Evolutionary conservation across 1,140 invertebrate species (phyloP), one percentile per base, ranked within the genome.

Genomic region (Colletes gigas): DNA sequence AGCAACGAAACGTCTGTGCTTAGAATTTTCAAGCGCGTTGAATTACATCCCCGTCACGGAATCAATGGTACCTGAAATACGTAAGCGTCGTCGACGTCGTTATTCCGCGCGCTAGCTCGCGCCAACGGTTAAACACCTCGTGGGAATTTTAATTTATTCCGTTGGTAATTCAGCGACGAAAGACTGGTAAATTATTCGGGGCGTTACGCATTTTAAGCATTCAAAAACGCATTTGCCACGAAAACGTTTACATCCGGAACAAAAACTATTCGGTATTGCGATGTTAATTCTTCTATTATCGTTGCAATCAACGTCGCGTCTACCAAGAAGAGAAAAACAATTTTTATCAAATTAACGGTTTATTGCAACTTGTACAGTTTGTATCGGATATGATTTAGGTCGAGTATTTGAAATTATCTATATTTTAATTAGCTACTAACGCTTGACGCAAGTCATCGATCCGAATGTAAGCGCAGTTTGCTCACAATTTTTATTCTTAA

Each of bases 31-130:
- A 86, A 85, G 52, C 62, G n/a, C 59, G 50, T n/a, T 65, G 84
- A 85, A 85, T 85, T 85, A 85, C 80, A 77, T 81, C 60, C 73
- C 72, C n/a, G 72, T 81, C 83, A 84, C 83, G 83, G 44, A 84
- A 57, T 60, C 83, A 83, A 85, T 84, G 83, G 83, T 77, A 76
- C 52, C 59, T 60, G 72, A 85, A 85, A 85, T 85, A 85, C 83
- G 80, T 85, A 85, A 84, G 68, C 69, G 71, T 55, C 72, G 72
- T 81, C 81, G 66, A 63, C 70, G 75, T 77, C 72, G 62, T 84
- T 75, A 70, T 81, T 82, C 21, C 52, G 50, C 68, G 39, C 14
- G 14, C 55, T 17, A 9, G 21, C 55, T 30, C 21, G 4, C 9
- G 9, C 39, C 19, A 3, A 21, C 39, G 44, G 44, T 21, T 52